Evolutionary conservation across 2,113 vertebrate genomes (phyloP), one percentile per base, ranked within the genome.

Genomic region (Calidris pygmaea): DNA sequence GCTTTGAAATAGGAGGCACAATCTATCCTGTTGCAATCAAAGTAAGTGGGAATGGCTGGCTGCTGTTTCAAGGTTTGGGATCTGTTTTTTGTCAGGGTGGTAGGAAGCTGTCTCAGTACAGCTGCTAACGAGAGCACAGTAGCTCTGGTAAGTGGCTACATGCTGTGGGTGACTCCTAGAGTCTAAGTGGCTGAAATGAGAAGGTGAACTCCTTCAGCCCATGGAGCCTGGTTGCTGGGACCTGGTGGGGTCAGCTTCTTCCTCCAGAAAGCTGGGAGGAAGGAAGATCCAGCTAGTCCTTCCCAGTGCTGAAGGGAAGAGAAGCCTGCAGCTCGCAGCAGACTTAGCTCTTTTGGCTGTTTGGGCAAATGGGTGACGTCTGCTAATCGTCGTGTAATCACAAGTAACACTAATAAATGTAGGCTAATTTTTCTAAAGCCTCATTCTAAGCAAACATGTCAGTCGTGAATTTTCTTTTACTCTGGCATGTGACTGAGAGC

Each of bases 1-100:
- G 99, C 97, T 99, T 99, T 98, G 99, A 99, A 97, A 99, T 99
- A 15, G 99, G 99, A 98, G 99, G 99, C 17, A 99, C 98, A 2
- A 99, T 99, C 68, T 98, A 99, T 89, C 99, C 99, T 12, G 99
- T 99, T 62, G 98, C 99, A 50, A 99, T 99, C 93, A 99, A 99
- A 99, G 99, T 99, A 98, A 98, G 90, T 75, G 23, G 53, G 72
- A 87, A 50, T 35, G 43, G 19, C 37, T 89, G 55, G 5, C 55
- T 89, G 52, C 47, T 81, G 53, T 90, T 80, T n/a, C 9, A 4
- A 23, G 29, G n/a, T 65, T 72, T 47, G 30, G 43, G 23, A 7
- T 74, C 37, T 52, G 20, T 17, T 75, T 86, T 86, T 52, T 87
- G n/a, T 63, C 5, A 10, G 50, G 50, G 43, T 35, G 14, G 9